phyloP scores from a whole-genome alignment of 2,113 vertebrate species.

The Phasianus colchicus region DNA sequence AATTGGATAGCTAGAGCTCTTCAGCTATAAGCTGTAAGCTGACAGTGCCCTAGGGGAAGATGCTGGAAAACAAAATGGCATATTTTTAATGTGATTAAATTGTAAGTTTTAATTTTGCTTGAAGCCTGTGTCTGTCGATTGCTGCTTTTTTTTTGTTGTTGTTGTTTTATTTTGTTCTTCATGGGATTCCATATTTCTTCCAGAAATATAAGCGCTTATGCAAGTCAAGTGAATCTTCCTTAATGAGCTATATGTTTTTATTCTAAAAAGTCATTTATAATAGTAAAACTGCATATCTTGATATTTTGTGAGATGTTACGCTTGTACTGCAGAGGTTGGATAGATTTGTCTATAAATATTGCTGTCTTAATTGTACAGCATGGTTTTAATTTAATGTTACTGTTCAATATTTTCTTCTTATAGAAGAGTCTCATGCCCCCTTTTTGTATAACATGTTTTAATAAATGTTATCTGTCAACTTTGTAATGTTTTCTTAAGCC shows the following conservation, averaged over 20 bases:
- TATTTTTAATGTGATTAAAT: slow-evolving; percentile 73
- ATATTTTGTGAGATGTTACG: slow-evolving; percentile 81
- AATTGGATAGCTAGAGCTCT: slow-evolving; percentile 22
- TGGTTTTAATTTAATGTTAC: slow-evolving; percentile 83
- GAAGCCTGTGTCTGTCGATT: slow-evolving; percentile 74
- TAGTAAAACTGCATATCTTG: slow-evolving; percentile 79
- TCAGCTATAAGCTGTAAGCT: slow-evolving; percentile 64
- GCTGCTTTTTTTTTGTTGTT: slow-evolving; percentile 65
- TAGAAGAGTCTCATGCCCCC: slow-evolving; percentile 83
- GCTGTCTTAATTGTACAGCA: slow-evolving; percentile 84
- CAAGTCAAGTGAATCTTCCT: slow-evolving; percentile 78
- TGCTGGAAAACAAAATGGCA: slow-evolving; percentile 73
- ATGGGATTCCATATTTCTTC: slow-evolving; percentile 75
- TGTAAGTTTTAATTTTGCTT: slow-evolving; percentile 71
- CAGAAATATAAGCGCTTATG: slow-evolving; percentile 79
- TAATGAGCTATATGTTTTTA: slow-evolving; percentile 72
- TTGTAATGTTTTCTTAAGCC: slow-evolving; percentile 76
- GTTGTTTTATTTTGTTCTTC: slow-evolving; percentile 13
- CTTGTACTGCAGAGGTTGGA: slow-evolving; percentile 79
- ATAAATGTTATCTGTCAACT: slow-evolving; percentile 86
- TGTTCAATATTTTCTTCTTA: slow-evolving; percentile 87
- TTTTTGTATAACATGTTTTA: slow-evolving; percentile 88
- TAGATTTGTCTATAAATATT: slow-evolving; percentile 81
- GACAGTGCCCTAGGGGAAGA: slow-evolving; percentile 60
- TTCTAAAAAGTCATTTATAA: slow-evolving; percentile 76